phyloP scores from a whole-genome alignment of 2,888 invertebrate genomes.

The Pegoplata infirma region DNA sequence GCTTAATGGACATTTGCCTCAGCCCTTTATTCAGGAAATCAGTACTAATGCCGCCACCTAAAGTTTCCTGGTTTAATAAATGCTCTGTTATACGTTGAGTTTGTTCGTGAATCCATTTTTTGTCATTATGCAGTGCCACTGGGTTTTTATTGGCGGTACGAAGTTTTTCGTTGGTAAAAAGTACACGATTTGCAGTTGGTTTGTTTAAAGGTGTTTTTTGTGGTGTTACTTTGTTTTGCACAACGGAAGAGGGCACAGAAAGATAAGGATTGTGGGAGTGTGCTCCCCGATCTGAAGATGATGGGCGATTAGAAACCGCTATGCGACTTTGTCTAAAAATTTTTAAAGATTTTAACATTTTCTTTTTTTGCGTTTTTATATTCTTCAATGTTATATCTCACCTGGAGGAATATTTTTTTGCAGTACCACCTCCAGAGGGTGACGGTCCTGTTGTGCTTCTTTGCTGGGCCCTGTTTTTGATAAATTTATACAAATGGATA shows the following conservation, averaged over 20 bases:
- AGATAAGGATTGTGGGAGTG: constrained; percentile 20
- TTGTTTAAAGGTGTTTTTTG: constrained; percentile 56
- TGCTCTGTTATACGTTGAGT: constrained; percentile 71
- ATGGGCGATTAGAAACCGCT: constrained; percentile 64
- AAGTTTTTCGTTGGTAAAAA: constrained; percentile 71
- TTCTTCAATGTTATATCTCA: constrained; percentile 15
- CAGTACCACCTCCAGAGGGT: constrained; percentile 49
- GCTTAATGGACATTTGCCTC: constrained; percentile 76
- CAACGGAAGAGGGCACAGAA: constrained; percentile 25
- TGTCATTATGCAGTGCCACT: constrained; percentile 70
- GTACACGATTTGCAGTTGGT: constrained; percentile 50
- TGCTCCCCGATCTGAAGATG: constrained; percentile 60
- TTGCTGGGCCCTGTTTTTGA: constrained; percentile 13
- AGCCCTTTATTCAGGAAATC: constrained; percentile 69
- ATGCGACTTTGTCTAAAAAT: constrained; percentile 67
- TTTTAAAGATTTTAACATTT: too few relatives aligned
- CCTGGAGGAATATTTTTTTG: constrained; percentile 56
- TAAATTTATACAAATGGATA: too few relatives aligned
- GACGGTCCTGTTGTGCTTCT: constrained; percentile 30
- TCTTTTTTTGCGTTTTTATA: too few relatives aligned
- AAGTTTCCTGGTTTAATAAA: constrained; percentile 56
- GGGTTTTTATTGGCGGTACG: constrained; percentile 52
- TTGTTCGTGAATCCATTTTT: constrained; percentile 74
- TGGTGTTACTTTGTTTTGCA: constrained; percentile 62
- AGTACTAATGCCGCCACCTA: constrained; percentile 64